Conservation (phyloP, 2,797 vertebrate species). For the Centroberyx gerrardi region DNA sequence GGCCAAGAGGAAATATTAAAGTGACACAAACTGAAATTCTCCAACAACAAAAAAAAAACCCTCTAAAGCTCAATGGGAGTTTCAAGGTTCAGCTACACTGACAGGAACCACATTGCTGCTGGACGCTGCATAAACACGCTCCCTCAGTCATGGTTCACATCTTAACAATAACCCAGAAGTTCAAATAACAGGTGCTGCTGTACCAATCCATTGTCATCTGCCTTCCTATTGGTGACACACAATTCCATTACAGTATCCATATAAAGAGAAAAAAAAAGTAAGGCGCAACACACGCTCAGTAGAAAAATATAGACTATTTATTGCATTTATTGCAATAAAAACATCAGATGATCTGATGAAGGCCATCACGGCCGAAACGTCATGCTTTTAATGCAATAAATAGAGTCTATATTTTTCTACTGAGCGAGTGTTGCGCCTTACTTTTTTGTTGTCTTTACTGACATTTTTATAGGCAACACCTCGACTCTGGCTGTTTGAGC, state of each 20-base stretch:
- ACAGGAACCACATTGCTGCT: conserved; percentile 48
- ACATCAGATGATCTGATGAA: no score
- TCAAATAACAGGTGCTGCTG: conserved; percentile 70
- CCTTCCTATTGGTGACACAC: conserved; percentile 20
- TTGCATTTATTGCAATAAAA: no score
- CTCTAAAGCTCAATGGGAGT: conserved; percentile 37
- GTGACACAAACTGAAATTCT: not conserved
- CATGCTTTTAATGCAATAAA: no score
- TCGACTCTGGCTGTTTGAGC: no score
- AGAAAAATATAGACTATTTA: no score
- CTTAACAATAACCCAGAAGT: conserved; percentile 61
- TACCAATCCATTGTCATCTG: conserved; percentile 32
- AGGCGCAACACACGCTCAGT: no score
- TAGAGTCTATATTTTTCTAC: no score
- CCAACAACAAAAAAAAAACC: conserved; percentile 32
- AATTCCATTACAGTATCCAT: conserved; percentile 37
- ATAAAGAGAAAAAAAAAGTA: conserved; percentile 21
- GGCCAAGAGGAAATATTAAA: no score
- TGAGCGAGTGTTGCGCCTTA: no score
- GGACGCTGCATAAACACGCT: conserved; percentile 52
- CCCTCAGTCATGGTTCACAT: conserved; percentile 64
- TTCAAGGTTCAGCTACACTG: conserved; percentile 52
- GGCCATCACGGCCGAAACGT: no score
- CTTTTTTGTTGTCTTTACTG: no score
- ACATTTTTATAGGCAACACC: no score